Base-by-base conservation (phyloP, 2,888 invertebrate genomes). In the Phasia obesa region DNA sequence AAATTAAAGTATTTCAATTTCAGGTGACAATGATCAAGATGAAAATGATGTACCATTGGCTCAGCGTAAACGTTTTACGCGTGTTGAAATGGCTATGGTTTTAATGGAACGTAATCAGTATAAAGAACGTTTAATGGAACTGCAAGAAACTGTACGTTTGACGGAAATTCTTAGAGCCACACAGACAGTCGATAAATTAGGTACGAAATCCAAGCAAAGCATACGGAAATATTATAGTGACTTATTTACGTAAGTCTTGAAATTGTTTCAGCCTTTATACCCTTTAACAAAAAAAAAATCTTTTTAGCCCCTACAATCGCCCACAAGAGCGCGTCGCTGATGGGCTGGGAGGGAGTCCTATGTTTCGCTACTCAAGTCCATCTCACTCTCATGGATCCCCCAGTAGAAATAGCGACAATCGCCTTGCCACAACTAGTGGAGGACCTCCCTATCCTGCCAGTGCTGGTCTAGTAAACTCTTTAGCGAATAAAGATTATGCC, bases 61-160 rank as follows among this genome's bases (percentile, higher is more conserved):
- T 9, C 98, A 99, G 91, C 93, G 98, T 19, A 97, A 99, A 88
- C 94, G 99, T 74, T 99, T 99, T 92, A 99, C 99, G 0, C 94
- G 99, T 73, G 97, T 99, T 2, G 99, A 99, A 92, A 99, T 99
- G 99, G 99, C 99, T 0, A 93, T 99, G 73, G 99, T 99, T 60
- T 94, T 99, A 15, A 98, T 99, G 98, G 99, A 99, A 91, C 93
- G 99, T 57, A 99, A 99, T 92, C 98, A 99, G 87, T 92, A 92
- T 85, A 92, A 92, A 93, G 99, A 99, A 92, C 94, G 98, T 64
- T 96, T 99, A 88, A 99, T 99, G 97, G 99, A 99, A 91, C 93
- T 99, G 3, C 98, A 99, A 92, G 99, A 99, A 90, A 99, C 99
- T 0, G 98, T 99, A 0, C 96, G 99, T 89, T 97, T 97, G 95